Percentiles rank a stretch among this genome's conserved stretches.
Evolutionary conservation across 2,888 invertebrate genomes (phyloP).

Genomic region (Drosophila birchii): DNA sequence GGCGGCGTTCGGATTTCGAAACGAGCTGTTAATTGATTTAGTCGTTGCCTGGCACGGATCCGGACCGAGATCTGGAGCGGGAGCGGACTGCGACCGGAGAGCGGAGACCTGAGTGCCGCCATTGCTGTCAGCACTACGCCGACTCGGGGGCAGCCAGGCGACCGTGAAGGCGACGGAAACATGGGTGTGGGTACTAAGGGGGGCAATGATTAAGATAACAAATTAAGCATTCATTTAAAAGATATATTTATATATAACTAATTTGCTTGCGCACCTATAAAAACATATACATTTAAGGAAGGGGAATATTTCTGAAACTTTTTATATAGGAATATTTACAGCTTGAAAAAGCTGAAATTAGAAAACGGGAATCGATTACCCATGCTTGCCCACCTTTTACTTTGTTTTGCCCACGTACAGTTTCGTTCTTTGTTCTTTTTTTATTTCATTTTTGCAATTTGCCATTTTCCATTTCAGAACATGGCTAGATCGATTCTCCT

Average conservation of each 20-base stretch:
- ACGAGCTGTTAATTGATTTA: slow-evolving; percentile 80
- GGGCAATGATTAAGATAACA: neutral
- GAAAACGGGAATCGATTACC: too few species aligned
- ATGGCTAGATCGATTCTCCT: too few species aligned
- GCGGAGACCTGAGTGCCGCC: slow-evolving; percentile 69
- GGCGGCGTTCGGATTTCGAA: slow-evolving; percentile 63
- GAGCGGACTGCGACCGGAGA: slow-evolving; percentile 1
- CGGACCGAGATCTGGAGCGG: slow-evolving; percentile 17
- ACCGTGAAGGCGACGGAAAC: slow-evolving; percentile 62
- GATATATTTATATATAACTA: neutral
- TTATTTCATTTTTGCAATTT: too few species aligned
- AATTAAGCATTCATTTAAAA: neutral
- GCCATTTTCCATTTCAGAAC: too few species aligned
- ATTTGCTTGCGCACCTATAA: too few species aligned
- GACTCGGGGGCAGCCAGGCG: slow-evolving; percentile 50
- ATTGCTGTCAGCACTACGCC: slow-evolving; percentile 74
- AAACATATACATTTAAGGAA: too few species aligned
- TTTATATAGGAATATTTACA: too few species aligned
- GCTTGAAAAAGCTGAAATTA: too few species aligned
- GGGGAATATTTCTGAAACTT: too few species aligned
- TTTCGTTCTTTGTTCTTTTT: too few species aligned
- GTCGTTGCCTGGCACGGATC: slow-evolving; percentile 57
- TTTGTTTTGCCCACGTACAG: too few species aligned
- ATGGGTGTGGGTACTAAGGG: neutral
- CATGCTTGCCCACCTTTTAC: too few species aligned